Conservation (phyloP, 2,888 invertebrate species). For the Nineta flava region DNA sequence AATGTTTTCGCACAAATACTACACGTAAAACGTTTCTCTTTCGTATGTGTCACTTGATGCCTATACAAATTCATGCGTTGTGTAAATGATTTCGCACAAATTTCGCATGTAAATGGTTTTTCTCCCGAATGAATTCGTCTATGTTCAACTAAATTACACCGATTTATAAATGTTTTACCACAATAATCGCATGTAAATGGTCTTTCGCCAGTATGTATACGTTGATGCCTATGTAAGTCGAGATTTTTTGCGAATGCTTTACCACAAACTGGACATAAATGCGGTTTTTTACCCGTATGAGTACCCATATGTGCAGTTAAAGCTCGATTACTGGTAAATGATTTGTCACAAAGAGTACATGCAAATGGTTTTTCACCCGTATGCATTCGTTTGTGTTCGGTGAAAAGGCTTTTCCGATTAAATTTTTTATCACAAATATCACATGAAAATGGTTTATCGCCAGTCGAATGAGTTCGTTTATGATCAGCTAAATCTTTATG, state of each 20-base stretch:
- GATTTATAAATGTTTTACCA: slow-evolving; percentile 43
- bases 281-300: slow-evolving; percentile 36
- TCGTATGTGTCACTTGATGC: too few species aligned
- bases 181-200: slow-evolving; percentile 43
- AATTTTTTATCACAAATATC: too few species aligned
- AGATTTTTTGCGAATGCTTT: slow-evolving; percentile 43
- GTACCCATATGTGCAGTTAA: slow-evolving; percentile 34
- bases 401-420: too few species aligned
- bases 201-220: slow-evolving; percentile 43
- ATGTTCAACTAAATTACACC: slow-evolving; percentile 42
- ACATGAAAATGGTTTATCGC: too few species aligned
- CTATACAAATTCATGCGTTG: too few species aligned
- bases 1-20: too few species aligned
- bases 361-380: slow-evolving; percentile 18
- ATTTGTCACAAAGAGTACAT: slow-evolving; percentile 43
- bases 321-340: slow-evolving; percentile 33
- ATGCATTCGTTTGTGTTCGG: too few species aligned
- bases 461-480: too few species aligned
- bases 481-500: too few species aligned
- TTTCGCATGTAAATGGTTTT: slow-evolving; percentile 36
- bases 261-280: slow-evolving; percentile 22
- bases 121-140: slow-evolving; percentile 43
- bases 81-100: too few species aligned
- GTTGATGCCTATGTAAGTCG: slow-evolving; percentile 40
- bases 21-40: too few species aligned